Evolutionary conservation across 1,140 invertebrate genomes (phyloP), one percentile per base, ranked within the genome.

Genomic region (Zaprionus kolodkinae): DNA sequence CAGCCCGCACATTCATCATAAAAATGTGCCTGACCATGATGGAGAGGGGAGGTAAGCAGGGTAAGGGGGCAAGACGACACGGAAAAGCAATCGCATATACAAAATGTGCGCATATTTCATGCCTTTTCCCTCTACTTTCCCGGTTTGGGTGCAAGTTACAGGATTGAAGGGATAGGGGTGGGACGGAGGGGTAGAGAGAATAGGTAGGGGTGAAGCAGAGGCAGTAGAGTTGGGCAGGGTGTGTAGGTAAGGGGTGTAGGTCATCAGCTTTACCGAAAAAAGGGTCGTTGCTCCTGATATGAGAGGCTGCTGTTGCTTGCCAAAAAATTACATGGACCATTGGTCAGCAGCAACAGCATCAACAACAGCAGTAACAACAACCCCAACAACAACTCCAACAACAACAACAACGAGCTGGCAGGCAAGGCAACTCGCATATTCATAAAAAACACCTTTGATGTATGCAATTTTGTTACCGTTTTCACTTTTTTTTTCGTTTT

Each of bases 241-340:
- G 25, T 40, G 30, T 15, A 10, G 35, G 63, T 30, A 30, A 30
- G 54, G 67, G 59, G 10, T 60, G 21, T 45, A 35, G 21, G 72
- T 27, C 50, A 33, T 59, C 55, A 61, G 45, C 9, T 43, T 45
- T 45, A 45, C 21, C 25, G 21, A 21, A 62, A 73, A 73, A 77
- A 73, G 63, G 70, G 48, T 74, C 75, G 71, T 68, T 78, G 75
- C 78, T 60, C 78, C 79, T 21, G 84, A 79, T 87, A 86, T 79
- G 68, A 72, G 76, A 30, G 27, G 27, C 27, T 30, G 75, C 71
- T 89, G 75, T 68, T 89, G 84, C 85, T 88, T 88, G 85, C 85
- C 85, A 88, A 88, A 88, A 87, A 88, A 88, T 88, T 88, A 88
- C 81, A 88, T 81, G 85, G 81, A 78, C 85, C 85, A 88, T 88